Evolutionary conservation across 1,140 invertebrate species (phyloP), one percentile per base, ranked within the genome.

Genomic region (Lineus longissimus): DNA sequence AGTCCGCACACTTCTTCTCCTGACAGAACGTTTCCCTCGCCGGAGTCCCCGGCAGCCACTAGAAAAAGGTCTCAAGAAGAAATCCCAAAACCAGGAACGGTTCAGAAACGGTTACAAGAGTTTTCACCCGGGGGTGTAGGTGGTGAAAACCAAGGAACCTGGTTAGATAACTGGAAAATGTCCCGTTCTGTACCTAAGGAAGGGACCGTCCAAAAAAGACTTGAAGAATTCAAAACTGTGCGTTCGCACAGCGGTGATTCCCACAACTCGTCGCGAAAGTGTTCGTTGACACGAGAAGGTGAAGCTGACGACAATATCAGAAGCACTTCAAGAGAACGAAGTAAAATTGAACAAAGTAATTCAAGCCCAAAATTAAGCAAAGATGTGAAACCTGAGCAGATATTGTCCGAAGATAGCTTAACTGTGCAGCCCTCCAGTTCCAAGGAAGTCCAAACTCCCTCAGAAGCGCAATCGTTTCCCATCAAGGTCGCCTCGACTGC

Each of bases 81-180:
- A 51, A 51, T 51, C 9, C 47, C 47, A 27, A 51, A 51, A 51
- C 19, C n/a, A 51, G 47, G 47, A 6, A 51, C 47, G 4, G 47
- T 51, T 9, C 47, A 51, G 25, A 51, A 51, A n/a, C 47, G 47
- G n/a, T 51, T 51, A 51, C 19, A 51, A n/a, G 47, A 51, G 25
- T 51, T 23, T 27, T 4, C 47, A 23, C 47, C 47, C 4, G 47
- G 6, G 19, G 19, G 19, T 51, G n/a, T 43, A 19, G 11, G 19
- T 43, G 11, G 11, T 43, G 11, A 4, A 51, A 23, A 6, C 19
- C 33, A 36, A 36, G 33, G 33, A 36, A 36, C 33, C 33, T 36
- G 33, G 33, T 36, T 15, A 36, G 33, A 36, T 15, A 36, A 36
- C 33, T 36, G 33, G 33, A 19, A n/a, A 51, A 7, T n/a, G n/a